These are phyloP conservation scores for Conus betulinus DNA, from an alignment of 1,140 invertebrate species.

Conservation along the genomic window DNA sequence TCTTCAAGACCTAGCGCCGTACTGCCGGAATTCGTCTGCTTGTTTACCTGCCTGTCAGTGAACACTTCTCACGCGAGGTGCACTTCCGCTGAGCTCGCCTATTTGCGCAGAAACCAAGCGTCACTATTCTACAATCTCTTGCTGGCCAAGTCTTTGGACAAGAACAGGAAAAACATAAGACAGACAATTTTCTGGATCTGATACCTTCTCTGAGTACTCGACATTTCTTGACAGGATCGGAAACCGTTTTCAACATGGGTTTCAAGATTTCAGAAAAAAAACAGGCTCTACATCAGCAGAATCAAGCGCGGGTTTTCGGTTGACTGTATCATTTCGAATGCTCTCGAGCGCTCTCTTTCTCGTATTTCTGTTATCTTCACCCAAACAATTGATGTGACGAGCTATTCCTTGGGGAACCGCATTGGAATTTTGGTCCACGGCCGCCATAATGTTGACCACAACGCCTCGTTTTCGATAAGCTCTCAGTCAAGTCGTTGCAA, in stretches of 20 bases:
- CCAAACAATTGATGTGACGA: conserved; percentile 70
- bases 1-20: no score
- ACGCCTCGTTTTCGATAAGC: conserved; percentile 64
- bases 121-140: conserved; percentile 83
- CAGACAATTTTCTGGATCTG: conserved; percentile 79
- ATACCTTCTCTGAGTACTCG: conserved; percentile 65
- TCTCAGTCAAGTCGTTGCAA: neutral
- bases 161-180: conserved; percentile 86
- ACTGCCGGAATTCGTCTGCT: no score
- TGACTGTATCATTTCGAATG: conserved; percentile 70
- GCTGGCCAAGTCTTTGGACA: conserved; percentile 84
- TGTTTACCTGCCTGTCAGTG: no score
- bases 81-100: no score
- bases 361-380: conserved; percentile 72
- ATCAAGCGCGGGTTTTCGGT: conserved; percentile 56
- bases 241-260: conserved; percentile 70
- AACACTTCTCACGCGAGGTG: no score
- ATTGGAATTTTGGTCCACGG: conserved; percentile 67
- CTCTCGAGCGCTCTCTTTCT: conserved; percentile 71
- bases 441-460: conserved; percentile 72
- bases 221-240: conserved; percentile 75
- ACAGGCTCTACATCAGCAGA: conserved; percentile 53
- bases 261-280: conserved; percentile 69
- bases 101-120: no score
- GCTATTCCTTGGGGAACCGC: conserved; percentile 68